Evolutionary conservation across 1,140 invertebrate genomes (phyloP).

Genomic region (Brachionus calyciflorus): DNA sequence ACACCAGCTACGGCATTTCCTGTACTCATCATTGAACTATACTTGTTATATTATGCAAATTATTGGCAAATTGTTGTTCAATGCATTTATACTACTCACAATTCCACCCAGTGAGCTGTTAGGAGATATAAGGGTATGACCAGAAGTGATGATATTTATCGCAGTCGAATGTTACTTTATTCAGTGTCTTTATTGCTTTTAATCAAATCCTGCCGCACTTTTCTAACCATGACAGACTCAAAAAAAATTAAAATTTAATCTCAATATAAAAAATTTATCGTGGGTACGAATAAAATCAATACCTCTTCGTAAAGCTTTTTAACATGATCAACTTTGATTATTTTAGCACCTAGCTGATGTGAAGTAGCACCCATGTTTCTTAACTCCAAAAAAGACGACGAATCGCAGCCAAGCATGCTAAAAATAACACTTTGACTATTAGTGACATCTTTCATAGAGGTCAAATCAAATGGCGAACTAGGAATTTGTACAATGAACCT

Average conservation of each 20-base stretch:
- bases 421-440: constrained; percentile 26
- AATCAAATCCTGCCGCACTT: constrained; percentile 36
- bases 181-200: constrained; percentile 30
- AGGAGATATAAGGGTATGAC: constrained; percentile 17
- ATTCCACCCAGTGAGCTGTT: constrained; percentile 1
- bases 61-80: constrained; percentile 40
- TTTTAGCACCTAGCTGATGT: neutral
- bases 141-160: constrained; percentile 18
- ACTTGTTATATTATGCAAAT: constrained; percentile 20
- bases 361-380: neutral
- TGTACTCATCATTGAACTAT: neutral
- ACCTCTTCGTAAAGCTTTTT: constrained; percentile 42
- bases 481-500: constrained; percentile 87
- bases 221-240: constrained; percentile 43
- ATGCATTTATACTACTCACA: constrained; percentile 23
- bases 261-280: too few species aligned
- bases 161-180: neutral
- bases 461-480: constrained; percentile 71
- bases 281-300: neutral
- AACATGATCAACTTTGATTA: constrained; percentile 28
- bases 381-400: neutral
- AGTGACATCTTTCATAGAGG: constrained; percentile 21
- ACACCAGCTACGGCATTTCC: neutral
- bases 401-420: constrained; percentile 11
- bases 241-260: too few species aligned